Evolutionary conservation across 1,140 invertebrate genomes (phyloP).

Genomic region (Saxidomus purpurata): DNA sequence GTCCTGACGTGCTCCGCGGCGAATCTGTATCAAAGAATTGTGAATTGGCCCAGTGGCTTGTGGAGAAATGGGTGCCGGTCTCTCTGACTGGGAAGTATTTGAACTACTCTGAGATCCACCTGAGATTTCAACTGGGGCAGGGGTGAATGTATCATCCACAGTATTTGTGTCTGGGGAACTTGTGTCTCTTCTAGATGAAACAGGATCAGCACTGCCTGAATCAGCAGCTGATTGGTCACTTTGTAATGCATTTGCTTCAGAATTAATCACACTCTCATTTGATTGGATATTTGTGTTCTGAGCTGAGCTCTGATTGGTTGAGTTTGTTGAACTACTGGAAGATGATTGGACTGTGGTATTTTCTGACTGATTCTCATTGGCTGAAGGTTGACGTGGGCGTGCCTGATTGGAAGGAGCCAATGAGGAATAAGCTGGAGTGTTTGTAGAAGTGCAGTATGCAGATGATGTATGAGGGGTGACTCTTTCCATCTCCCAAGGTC

Average conservation of each 20-base stretch:
- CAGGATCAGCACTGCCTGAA: background rate
- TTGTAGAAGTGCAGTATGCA: conserved; percentile 59
- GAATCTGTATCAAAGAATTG: conserved; percentile 61
- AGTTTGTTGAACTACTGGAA: background rate
- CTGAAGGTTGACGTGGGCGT: conserved; percentile 9
- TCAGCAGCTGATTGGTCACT: background rate
- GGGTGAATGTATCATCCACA: background rate
- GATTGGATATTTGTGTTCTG: background rate
- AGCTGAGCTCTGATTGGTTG: background rate
- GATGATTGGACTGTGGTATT: background rate
- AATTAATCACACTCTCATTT: background rate
- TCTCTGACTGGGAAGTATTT: background rate
- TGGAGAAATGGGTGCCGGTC: background rate
- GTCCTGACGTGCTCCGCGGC: conserved; percentile 38
- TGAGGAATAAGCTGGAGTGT: conserved; percentile 68
- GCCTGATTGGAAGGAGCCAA: conserved; percentile 51
- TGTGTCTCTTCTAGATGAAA: background rate
- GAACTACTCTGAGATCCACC: background rate
- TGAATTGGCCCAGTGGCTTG: conserved; percentile 43
- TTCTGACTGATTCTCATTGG: conserved; percentile 10
- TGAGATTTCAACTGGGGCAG: conserved; percentile 16
- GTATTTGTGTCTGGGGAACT: conserved; percentile 3
- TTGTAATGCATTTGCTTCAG: background rate
- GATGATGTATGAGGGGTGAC: conserved; percentile 66
- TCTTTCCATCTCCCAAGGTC: conserved; percentile 43